phyloP scores from a whole-genome alignment of 2,113 vertebrate species.

The Peromyscus polionotus region DNA sequence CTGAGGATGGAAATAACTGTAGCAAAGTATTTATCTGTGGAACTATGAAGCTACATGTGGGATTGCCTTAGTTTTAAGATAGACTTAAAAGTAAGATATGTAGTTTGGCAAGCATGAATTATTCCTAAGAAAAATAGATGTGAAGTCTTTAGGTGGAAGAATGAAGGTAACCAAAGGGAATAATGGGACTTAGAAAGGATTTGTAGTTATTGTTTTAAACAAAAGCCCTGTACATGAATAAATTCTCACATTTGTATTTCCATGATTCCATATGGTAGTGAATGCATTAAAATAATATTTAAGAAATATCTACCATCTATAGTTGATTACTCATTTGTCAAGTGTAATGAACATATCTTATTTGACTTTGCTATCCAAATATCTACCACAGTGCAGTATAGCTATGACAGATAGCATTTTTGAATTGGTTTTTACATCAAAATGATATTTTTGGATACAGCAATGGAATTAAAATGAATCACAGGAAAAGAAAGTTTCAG shows the following conservation, averaged over 20 bases:
- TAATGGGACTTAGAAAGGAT: neutral
- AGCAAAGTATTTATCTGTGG: neutral
- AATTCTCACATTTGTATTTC: neutral
- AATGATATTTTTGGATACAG: constrained; percentile 20
- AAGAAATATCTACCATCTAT: neutral
- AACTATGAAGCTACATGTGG: neutral
- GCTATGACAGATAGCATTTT: constrained; percentile 8
- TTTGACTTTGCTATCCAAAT: neutral
- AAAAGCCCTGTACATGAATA: neutral
- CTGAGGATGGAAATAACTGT: neutral
- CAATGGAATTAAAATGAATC: constrained; percentile 42
- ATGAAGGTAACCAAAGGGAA: neutral
- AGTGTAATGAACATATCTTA: neutral
- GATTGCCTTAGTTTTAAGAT: neutral
- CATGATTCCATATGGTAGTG: neutral
- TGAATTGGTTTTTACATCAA: constrained; percentile 19
- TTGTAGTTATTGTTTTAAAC: neutral
- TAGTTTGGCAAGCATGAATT: neutral
- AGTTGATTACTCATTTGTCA: neutral
- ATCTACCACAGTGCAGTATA: neutral
- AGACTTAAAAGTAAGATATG: neutral
- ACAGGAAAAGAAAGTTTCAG: neutral
- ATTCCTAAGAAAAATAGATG: neutral
- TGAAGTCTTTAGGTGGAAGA: neutral
- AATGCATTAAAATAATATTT: neutral